These are phyloP conservation scores for Temnothorax longispinosus DNA, from an alignment of 1,140 invertebrate species.

Conservation along the genomic window DNA sequence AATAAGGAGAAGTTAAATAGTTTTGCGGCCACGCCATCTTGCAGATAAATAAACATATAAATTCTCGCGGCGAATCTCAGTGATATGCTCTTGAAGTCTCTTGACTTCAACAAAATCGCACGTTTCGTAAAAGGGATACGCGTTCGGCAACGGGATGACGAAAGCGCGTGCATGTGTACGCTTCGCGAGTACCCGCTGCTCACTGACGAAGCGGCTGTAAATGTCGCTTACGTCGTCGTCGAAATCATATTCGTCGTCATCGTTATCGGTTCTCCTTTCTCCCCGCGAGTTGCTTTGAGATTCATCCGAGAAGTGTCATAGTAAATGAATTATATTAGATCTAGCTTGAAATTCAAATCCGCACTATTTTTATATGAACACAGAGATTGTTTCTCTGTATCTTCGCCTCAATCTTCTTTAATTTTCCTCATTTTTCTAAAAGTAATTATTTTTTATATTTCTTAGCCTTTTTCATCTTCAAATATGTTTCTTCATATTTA, in stretches of 20 bases:
- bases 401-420: background rate
- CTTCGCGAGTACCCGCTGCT: constrained; percentile 62
- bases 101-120: background rate
- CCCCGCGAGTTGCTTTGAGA: background rate
- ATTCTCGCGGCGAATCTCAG: background rate
- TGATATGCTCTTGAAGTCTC: background rate
- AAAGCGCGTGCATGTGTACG: constrained; percentile 64
- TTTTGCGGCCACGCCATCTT: background rate
- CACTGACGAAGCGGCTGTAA: constrained; percentile 66
- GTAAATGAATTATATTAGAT: background rate
- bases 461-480: background rate
- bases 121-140: background rate
- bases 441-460: background rate
- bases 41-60: background rate
- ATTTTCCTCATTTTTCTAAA: background rate
- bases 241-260: constrained; percentile 37
- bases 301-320: background rate
- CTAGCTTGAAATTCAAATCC: constrained; percentile 4
- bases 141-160: background rate
- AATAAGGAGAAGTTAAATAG: background rate
- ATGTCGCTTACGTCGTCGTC: constrained; percentile 51
- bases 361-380: background rate
- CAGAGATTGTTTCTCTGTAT: background rate
- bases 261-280: constrained; percentile 31
- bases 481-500: background rate